Evolutionary conservation across 35 echinoderm and acorn worm species (phyloP), one percentile per base, ranked within the genome.

Genomic region (Chiridota heheva): DNA sequence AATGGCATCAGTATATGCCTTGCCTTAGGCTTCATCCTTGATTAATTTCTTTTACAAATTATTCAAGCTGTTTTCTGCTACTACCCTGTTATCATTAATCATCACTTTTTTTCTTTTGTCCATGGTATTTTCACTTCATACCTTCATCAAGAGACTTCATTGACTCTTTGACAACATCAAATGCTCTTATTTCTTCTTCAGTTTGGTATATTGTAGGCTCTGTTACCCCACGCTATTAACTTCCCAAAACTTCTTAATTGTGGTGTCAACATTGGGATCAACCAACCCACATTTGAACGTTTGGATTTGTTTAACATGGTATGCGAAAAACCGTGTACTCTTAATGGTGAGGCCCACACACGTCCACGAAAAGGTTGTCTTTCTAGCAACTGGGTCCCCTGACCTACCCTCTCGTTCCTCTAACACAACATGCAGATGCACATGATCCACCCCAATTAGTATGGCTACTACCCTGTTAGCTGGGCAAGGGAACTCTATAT

Each of bases 191-290:
- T 20, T 37, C 38, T 59, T 84, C 81, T 32, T 84, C 80, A 13
- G 56, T 66, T 29, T 20, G 36, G 32, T 37, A 69, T 27, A 8
- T 47, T 53, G 36, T 8, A 30, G 24, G 26, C 34, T 43, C 31
- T 48, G 18, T 25, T 18, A 2, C 42, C 64, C 59, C 3, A 2
- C 4, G 40, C 36, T 7, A 41, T 65, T 42, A 63, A 30, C 55
- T 49, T 86, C 83, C 83, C 83, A 86, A 62, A 86, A 86, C 40
- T 86, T 86, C 40, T 20, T 63, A 12, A 86, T 62, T 34, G 41
- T 37, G 1, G 47, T n/a, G 66, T 86, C 70, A 41, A 73, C 70
- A 25, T 73, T 44, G 4, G 30, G 25, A 10, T 53, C 48, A 22
- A 13, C 22, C n/a, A n/a, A n/a, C n/a, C n/a, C n/a, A 48, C 70